Evolutionary conservation across 2,888 invertebrate genomes (phyloP).

Genomic region (Bruchidius siliquastri): DNA sequence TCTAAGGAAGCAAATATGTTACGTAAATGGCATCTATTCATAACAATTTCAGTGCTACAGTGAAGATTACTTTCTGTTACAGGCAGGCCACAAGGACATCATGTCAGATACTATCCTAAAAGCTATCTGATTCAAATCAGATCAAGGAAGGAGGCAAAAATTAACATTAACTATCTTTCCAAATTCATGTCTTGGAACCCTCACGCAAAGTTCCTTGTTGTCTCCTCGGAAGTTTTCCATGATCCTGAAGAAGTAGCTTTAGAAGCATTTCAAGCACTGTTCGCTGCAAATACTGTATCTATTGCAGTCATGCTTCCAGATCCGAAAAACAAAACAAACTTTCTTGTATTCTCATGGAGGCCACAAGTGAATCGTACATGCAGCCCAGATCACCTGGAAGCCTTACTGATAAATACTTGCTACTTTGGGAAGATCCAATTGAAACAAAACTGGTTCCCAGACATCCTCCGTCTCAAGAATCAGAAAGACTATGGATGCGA

Average conservation of each 20-base stretch:
- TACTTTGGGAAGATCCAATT: slow-evolving; percentile 15
- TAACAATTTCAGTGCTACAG: too few relatives aligned
- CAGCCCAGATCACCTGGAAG: slow-evolving; percentile 20
- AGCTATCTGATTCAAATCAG: slow-evolving; percentile 25
- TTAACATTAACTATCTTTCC: slow-evolving; percentile 12
- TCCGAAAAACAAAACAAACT: slow-evolving; percentile 15
- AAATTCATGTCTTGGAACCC: slow-evolving; percentile 19
- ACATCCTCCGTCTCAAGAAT: neutral
- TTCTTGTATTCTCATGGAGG: slow-evolving; percentile 32
- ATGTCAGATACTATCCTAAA: slow-evolving; percentile 1
- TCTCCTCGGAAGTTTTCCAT: slow-evolving; percentile 23
- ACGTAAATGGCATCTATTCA: too few relatives aligned
- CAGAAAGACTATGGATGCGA: slow-evolving; percentile 24
- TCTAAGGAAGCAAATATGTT: too few relatives aligned
- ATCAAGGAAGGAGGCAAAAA: slow-evolving; percentile 15
- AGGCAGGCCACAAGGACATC: neutral
- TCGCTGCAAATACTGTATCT: slow-evolving; percentile 26
- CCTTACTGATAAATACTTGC: slow-evolving; percentile 26
- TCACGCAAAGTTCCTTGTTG: slow-evolving; percentile 27
- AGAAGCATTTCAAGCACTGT: slow-evolving; percentile 22
- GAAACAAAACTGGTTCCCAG: slow-evolving; percentile 14
- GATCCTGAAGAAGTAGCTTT: slow-evolving; percentile 17
- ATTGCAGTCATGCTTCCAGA: slow-evolving; percentile 29
- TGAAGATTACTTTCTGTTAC: neutral
- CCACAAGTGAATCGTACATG: slow-evolving; percentile 32